Evolutionary conservation across 92 coral and sea anemone species (phyloP).

Genomic region (Palythoa grandiflora): DNA sequence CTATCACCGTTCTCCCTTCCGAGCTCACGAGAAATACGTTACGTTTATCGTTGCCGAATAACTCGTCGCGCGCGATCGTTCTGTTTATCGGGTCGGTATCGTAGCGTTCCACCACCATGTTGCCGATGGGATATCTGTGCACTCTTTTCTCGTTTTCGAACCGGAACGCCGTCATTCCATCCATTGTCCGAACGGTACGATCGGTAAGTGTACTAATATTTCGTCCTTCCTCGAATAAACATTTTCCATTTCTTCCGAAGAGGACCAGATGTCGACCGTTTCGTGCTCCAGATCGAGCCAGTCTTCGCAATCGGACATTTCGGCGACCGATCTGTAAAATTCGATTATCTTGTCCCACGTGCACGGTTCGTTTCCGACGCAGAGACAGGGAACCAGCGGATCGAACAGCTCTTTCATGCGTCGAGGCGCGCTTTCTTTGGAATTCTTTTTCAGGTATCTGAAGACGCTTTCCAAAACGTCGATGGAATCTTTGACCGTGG

Average conservation of each 20-base stretch:
- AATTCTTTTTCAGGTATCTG: no score
- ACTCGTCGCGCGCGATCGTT: not conserved
- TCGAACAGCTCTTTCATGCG: not conserved
- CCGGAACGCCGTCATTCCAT: not conserved
- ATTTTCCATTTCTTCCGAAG: not conserved
- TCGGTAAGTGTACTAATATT: not conserved
- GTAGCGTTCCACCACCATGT: not conserved
- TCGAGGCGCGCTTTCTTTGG: not conserved
- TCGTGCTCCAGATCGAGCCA: not conserved
- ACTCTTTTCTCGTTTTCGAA: not conserved
- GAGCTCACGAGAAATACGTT: not conserved
- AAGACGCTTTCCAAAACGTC: not conserved
- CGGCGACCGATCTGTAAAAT: not conserved
- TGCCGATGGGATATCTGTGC: not conserved
- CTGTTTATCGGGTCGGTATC: not conserved
- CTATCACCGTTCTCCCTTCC: not conserved
- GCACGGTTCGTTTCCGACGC: not conserved
- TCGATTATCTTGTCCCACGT: not conserved
- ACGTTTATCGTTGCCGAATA: not conserved
- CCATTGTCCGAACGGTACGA: not conserved
- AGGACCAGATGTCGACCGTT: not conserved
- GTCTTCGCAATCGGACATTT: not conserved
- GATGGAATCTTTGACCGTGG: not conserved
- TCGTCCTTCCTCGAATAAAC: not conserved
- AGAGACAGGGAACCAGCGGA: not conserved